Evolutionary conservation across 1,140 invertebrate genomes (phyloP).

Genomic region (Drosophila quadrilineata): DNA sequence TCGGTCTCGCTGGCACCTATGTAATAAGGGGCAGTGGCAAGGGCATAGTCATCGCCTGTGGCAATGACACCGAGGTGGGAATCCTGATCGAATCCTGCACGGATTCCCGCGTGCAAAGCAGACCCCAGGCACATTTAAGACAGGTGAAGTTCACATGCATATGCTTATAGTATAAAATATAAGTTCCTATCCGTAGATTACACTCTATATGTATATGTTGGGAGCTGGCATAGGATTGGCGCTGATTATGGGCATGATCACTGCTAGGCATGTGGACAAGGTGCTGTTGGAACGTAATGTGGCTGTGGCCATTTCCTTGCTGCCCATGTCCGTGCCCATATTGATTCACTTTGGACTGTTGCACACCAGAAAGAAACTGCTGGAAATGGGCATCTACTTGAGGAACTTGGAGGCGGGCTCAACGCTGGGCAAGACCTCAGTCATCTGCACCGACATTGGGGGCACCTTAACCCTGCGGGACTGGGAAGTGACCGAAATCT

Average conservation of each 20-base stretch:
- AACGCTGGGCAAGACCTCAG: slow-evolving; percentile 44
- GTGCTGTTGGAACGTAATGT: slow-evolving; percentile 3
- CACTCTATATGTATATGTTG: slow-evolving; percentile 8
- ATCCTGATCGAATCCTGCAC: too few species aligned
- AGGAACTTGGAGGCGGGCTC: slow-evolving; percentile 30
- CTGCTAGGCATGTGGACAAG: neutral
- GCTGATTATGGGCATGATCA: neutral
- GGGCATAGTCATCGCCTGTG: slow-evolving; percentile 53
- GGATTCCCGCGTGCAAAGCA: too few species aligned
- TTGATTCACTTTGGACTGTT: slow-evolving; percentile 31
- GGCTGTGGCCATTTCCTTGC: slow-evolving; percentile 15
- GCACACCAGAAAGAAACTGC: neutral
- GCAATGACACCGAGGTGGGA: slow-evolving; percentile 39
- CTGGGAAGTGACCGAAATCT: slow-evolving; percentile 42
- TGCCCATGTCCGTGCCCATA: slow-evolving; percentile 30
- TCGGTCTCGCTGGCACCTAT: slow-evolving; percentile 50
- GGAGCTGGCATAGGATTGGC: neutral
- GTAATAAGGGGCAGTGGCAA: slow-evolving; percentile 38
- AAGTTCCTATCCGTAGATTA: too few species aligned
- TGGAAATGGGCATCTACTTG: slow-evolving; percentile 16
- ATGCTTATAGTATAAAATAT: too few species aligned
- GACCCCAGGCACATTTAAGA: too few species aligned
- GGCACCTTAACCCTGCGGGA: slow-evolving; percentile 23
- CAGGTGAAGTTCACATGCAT: too few species aligned
- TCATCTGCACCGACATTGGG: slow-evolving; percentile 27